Evolutionary conservation across 2,888 invertebrate species (phyloP).

Genomic region (Myopa testacea): DNA sequence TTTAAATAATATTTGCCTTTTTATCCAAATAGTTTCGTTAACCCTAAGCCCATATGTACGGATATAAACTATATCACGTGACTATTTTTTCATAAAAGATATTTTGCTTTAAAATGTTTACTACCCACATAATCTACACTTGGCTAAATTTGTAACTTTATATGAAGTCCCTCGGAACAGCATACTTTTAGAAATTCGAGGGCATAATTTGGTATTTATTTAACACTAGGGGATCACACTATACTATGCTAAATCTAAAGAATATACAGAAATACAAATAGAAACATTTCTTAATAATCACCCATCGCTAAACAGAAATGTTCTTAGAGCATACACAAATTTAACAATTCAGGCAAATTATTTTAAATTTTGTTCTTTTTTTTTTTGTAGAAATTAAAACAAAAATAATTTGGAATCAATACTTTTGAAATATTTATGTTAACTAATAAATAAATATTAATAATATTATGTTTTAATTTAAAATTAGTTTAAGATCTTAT

Average conservation of each 20-base stretch:
- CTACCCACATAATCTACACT: too few species aligned
- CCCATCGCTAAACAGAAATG: too few species aligned
- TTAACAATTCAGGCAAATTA: too few species aligned
- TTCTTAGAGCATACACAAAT: too few species aligned
- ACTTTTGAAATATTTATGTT: constrained; percentile 36
- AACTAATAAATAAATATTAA: constrained; percentile 31
- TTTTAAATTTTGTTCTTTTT: too few species aligned
- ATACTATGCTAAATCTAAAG: constrained; percentile 1
- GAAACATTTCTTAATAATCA: too few species aligned
- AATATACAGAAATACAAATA: too few species aligned
- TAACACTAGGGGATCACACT: constrained; percentile 21
- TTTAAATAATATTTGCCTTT: neutral
- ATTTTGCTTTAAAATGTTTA: neutral
- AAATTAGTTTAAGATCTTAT: constrained; percentile 46
- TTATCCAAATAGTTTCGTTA: neutral
- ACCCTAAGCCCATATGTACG: neutral
- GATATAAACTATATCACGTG: neutral
- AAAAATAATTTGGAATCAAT: too few species aligned
- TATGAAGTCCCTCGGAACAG: neutral
- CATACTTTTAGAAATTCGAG: constrained; percentile 12
- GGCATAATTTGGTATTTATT: constrained; percentile 22
- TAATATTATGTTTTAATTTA: constrained; percentile 25
- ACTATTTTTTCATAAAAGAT: neutral
- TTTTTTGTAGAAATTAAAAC: too few species aligned
- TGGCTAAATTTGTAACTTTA: neutral